These are phyloP conservation scores for Melanotaenia duboulayi DNA, from an alignment of 2,113 vertebrate genomes.

Conservation along the genomic window DNA sequence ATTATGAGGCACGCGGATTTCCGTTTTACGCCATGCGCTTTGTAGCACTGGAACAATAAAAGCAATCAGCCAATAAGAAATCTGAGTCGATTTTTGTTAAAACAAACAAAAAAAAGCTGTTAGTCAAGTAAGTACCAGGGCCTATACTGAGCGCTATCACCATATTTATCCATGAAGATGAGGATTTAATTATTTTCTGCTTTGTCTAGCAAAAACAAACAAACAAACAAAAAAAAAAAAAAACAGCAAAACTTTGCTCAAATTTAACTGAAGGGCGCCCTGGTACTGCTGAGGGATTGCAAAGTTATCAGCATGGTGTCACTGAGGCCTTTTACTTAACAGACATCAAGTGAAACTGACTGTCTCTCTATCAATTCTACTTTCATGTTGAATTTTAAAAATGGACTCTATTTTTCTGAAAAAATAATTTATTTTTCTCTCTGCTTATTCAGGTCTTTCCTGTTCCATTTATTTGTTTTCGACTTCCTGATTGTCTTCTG, in stretches of 20 bases:
- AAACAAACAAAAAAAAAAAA: too few relatives aligned
- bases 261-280: slow-evolving; percentile 6
- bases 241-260: slow-evolving; percentile 38
- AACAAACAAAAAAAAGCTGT: slow-evolving; percentile 17
- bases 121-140: slow-evolving; percentile 7
- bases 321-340: slow-evolving; percentile 33
- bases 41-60: slow-evolving; percentile 80
- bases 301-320: slow-evolving; percentile 27
- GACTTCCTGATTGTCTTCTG: slow-evolving; percentile 8
- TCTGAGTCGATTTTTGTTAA: slow-evolving; percentile 58
- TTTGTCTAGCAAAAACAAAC: slow-evolving; percentile 23
- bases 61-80: slow-evolving; percentile 65
- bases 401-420: slow-evolving; percentile 16
- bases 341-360: slow-evolving; percentile 17
- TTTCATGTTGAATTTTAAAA: slow-evolving; percentile 19
- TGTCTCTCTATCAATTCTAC: slow-evolving; percentile 32
- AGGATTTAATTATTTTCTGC: slow-evolving; percentile 18
- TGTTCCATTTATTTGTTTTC: slow-evolving; percentile 9
- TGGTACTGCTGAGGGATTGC: slow-evolving; percentile 9
- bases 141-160: slow-evolving; percentile 16
- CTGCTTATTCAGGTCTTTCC: slow-evolving; percentile 1
- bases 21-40: slow-evolving; percentile 67
- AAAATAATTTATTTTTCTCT: background rate
- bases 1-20: slow-evolving; percentile 53
- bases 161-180: slow-evolving; percentile 30